A percentile compares a stretch with the other conserved stretches of the same genome.
Evolutionary conservation across 2,113 vertebrate genomes (phyloP).

Genomic region (Sphaerodactylus townsendi): DNA sequence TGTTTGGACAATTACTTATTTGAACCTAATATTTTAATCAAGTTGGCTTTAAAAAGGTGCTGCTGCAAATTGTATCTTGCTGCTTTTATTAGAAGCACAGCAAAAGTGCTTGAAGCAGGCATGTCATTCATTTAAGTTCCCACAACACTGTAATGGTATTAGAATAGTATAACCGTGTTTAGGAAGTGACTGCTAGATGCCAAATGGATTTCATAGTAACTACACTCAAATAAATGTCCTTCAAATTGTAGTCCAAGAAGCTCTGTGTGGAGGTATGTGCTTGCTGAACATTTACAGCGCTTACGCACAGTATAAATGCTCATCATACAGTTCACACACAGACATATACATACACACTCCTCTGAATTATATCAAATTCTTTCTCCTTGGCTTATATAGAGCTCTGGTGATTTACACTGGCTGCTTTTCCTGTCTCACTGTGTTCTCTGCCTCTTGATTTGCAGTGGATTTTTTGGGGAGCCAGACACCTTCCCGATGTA

Average conservation of each 20-base stretch:
- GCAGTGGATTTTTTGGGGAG: conserved; percentile 86
- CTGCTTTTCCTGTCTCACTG: neutral
- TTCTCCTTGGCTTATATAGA: neutral
- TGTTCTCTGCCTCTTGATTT: conserved; percentile 43
- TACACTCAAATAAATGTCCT: neutral
- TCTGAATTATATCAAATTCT: neutral
- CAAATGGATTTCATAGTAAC: neutral
- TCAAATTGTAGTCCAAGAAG: neutral
- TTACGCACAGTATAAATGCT: neutral
- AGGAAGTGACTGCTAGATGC: neutral
- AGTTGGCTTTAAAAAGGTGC: neutral
- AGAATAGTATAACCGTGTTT: no score
- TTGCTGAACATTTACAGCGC: neutral
- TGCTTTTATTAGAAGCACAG: neutral
- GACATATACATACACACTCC: neutral
- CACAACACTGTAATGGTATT: neutral
- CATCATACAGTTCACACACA: neutral
- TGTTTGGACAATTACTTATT: neutral
- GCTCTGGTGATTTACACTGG: neutral
- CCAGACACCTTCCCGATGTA: conserved; percentile 93
- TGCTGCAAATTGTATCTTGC: neutral
- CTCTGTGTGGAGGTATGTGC: neutral
- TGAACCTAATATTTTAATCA: neutral
- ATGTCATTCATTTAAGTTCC: neutral
- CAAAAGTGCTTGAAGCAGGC: neutral